phyloP scores from a whole-genome alignment of 2,113 vertebrate species.

The Coptodon rendalli region DNA sequence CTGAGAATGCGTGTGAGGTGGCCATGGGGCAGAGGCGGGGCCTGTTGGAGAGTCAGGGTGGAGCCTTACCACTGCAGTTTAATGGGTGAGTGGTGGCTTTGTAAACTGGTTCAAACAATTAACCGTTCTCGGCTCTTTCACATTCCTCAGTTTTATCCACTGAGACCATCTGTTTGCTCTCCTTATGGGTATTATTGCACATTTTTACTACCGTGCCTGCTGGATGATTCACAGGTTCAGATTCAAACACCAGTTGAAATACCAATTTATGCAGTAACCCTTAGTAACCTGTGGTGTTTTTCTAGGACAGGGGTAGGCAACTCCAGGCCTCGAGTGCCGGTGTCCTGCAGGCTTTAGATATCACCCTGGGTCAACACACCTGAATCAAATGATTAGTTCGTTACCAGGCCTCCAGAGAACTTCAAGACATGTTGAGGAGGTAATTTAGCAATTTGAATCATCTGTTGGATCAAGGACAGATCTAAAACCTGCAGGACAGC shows the following conservation, averaged over 20 bases:
- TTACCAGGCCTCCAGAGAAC: too few relatives aligned
- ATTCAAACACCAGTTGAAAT: not conserved
- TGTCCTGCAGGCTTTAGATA: too few relatives aligned
- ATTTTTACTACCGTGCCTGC: not conserved
- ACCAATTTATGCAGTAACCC: not conserved
- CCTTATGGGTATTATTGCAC: not conserved
- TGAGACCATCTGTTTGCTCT: not conserved
- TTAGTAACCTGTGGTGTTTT: not conserved
- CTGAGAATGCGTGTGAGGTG: conserved; percentile 81
- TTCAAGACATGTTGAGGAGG: too few relatives aligned
- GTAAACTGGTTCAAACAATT: not conserved
- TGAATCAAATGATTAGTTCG: too few relatives aligned
- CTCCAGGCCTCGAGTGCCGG: too few relatives aligned
- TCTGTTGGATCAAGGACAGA: too few relatives aligned
- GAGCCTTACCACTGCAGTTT: conserved; percentile 76
- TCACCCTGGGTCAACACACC: too few relatives aligned
- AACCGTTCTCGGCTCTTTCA: not conserved
- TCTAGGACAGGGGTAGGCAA: not conserved
- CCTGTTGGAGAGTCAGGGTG: conserved; percentile 82
- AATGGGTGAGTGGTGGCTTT: conserved; percentile 87
- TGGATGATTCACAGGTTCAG: not conserved
- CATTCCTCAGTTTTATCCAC: not conserved
- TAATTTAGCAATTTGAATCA: too few relatives aligned
- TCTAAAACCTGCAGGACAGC: too few relatives aligned
- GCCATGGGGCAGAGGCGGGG: conserved; percentile 87